Conservation (phyloP, 2,797 vertebrate species). For the Sarcophilus harrisii region DNA sequence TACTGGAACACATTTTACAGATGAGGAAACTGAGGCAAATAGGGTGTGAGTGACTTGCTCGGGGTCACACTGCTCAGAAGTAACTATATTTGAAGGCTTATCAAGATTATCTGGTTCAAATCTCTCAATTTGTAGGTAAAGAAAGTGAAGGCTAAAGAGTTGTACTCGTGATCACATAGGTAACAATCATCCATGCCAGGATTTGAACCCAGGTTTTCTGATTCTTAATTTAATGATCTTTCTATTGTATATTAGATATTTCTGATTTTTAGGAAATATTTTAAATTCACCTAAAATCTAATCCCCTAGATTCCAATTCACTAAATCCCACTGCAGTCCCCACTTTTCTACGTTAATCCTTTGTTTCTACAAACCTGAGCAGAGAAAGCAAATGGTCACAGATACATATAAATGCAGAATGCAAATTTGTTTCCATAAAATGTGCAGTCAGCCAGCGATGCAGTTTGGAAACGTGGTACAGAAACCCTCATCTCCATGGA, state of each 20-base stretch:
- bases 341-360: neutral
- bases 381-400: neutral
- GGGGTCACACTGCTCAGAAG: neutral
- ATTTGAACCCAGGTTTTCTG: neutral
- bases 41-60: no score
- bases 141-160: neutral
- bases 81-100: neutral
- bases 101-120: neutral
- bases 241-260: neutral
- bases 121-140: neutral
- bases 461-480: neutral
- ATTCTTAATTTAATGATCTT: neutral
- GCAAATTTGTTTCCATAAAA: neutral
- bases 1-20: neutral
- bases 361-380: neutral
- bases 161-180: neutral
- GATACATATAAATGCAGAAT: neutral
- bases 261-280: neutral
- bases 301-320: neutral
- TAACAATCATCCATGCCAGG: neutral
- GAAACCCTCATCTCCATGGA: neutral
- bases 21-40: neutral
- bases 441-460: neutral
- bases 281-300: neutral
- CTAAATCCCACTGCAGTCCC: neutral